Evolutionary conservation across 2,888 invertebrate genomes (phyloP).

Genomic region (Thera obeliscata): DNA sequence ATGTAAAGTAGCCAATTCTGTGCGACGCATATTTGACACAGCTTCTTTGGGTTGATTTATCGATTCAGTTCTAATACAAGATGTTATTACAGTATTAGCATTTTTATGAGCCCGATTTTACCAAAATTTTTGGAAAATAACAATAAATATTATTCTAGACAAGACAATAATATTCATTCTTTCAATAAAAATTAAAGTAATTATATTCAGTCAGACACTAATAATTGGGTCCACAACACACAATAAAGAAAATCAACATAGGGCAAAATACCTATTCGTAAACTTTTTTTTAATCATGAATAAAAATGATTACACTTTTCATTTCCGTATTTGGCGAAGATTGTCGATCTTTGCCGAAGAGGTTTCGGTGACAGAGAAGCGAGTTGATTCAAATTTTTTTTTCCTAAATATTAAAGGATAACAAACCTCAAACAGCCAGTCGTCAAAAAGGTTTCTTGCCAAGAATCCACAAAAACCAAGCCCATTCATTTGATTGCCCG

Average conservation of each 20-base stretch:
- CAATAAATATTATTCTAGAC: neutral
- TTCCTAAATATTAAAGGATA: conserved; percentile 1
- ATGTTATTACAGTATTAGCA: conserved; percentile 15
- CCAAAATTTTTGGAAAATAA: neutral
- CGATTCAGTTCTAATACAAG: conserved; percentile 5
- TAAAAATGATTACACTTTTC: too few relatives aligned
- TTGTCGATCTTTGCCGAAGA: too few relatives aligned
- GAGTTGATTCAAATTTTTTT: neutral
- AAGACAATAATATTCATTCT: too few relatives aligned
- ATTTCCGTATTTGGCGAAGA: too few relatives aligned
- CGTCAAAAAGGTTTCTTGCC: conserved; percentile 10
- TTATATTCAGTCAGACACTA: too few relatives aligned
- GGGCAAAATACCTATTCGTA: too few relatives aligned
- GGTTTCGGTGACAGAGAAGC: too few relatives aligned
- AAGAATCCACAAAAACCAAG: conserved; percentile 18
- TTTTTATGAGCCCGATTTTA: conserved; percentile 16
- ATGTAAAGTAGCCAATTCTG: conserved; percentile 17
- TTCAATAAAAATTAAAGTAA: too few relatives aligned
- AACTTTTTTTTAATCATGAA: too few relatives aligned
- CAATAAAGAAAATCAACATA: too few relatives aligned
- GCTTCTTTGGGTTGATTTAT: conserved; percentile 15
- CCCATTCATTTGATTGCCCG: conserved; percentile 40
- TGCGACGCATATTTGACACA: conserved; percentile 12
- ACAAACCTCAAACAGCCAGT: neutral
- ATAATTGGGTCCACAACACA: too few relatives aligned